Conservation (phyloP, 2,888 invertebrate genomes). For the Noctua janthe region DNA sequence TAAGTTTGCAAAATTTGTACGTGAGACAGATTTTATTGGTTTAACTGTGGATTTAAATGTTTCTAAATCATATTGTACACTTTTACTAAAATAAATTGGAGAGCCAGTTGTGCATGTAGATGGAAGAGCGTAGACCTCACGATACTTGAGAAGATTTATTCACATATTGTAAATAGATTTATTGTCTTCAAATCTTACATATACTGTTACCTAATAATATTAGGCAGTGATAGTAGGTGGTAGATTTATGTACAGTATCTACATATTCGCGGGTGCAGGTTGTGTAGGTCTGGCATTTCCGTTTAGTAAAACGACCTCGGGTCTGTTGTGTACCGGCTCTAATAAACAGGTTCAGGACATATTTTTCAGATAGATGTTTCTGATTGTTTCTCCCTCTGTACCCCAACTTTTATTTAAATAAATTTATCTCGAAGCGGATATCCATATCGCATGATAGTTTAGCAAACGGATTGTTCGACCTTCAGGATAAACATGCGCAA, state of each 20-base stretch:
- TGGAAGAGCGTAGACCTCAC: not conserved
- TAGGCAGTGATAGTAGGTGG: slow-evolving; percentile 42
- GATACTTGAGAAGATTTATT: not conserved
- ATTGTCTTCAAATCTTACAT: slow-evolving; percentile 1
- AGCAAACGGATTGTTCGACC: slow-evolving; percentile 52
- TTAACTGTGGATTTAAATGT: slow-evolving; percentile 10
- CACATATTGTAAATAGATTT: not conserved
- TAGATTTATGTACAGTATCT: slow-evolving; percentile 52
- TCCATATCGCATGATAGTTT: slow-evolving; percentile 39
- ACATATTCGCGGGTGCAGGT: slow-evolving; percentile 69
- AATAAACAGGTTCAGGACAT: slow-evolving; percentile 28
- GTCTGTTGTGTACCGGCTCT: slow-evolving; percentile 49
- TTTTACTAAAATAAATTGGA: not conserved
- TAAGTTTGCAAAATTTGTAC: slow-evolving; percentile 20
- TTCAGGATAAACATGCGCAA: slow-evolving; percentile 37
- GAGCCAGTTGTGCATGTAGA: not conserved
- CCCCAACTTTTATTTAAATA: slow-evolving; percentile 11
- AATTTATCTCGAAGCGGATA: slow-evolving; percentile 23
- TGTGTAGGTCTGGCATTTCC: slow-evolving; percentile 78
- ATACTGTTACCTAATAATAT: slow-evolving; percentile 21
- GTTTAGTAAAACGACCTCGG: slow-evolving; percentile 65
- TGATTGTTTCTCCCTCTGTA: not conserved
- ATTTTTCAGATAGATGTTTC: slow-evolving; percentile 10
- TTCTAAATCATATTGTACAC: not conserved
- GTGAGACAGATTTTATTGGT: slow-evolving; percentile 11